Conservation (phyloP, 1,140 invertebrate genomes). For the Phymastichus coffea region DNA sequence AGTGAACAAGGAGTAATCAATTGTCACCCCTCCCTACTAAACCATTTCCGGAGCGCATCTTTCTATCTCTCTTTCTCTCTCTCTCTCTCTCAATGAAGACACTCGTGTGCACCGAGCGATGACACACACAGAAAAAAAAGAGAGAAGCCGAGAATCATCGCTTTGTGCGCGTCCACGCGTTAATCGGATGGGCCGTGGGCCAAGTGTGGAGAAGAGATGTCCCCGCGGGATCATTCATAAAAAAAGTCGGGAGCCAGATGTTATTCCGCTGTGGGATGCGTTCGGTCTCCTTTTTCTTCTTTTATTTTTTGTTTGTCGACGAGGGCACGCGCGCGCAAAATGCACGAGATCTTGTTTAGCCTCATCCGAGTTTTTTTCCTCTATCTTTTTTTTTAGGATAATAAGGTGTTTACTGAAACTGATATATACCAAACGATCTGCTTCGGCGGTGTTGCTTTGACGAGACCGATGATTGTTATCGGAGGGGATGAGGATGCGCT, state of each 20-base stretch:
- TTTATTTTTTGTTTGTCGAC: neutral
- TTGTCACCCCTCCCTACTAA: too few relatives aligned
- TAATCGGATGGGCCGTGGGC: slow-evolving; percentile 45
- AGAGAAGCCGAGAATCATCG: slow-evolving; percentile 22
- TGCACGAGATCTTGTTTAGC: neutral
- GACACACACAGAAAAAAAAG: slow-evolving; percentile 42
- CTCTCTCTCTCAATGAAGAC: too few relatives aligned
- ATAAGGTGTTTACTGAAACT: slow-evolving; percentile 22
- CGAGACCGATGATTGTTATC: too few relatives aligned
- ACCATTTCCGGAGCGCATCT: too few relatives aligned
- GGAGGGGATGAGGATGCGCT: too few relatives aligned
- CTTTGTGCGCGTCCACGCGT: slow-evolving; percentile 43
- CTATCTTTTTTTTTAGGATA: neutral
- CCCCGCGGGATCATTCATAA: slow-evolving; percentile 28
- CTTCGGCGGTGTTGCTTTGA: neutral
- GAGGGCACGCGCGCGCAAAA: neutral
- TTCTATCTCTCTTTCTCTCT: too few relatives aligned
- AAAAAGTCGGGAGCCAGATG: slow-evolving; percentile 4
- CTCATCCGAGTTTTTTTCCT: neutral
- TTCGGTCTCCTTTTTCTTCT: neutral
- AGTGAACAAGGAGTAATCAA: too few relatives aligned
- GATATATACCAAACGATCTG: slow-evolving; percentile 21
- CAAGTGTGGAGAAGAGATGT: slow-evolving; percentile 18
- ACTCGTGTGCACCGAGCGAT: too few relatives aligned
- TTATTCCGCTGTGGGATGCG: neutral